These are phyloP conservation scores for Protonibea diacanthus DNA, from an alignment of 2,797 vertebrate genomes.

Conservation along the genomic window DNA sequence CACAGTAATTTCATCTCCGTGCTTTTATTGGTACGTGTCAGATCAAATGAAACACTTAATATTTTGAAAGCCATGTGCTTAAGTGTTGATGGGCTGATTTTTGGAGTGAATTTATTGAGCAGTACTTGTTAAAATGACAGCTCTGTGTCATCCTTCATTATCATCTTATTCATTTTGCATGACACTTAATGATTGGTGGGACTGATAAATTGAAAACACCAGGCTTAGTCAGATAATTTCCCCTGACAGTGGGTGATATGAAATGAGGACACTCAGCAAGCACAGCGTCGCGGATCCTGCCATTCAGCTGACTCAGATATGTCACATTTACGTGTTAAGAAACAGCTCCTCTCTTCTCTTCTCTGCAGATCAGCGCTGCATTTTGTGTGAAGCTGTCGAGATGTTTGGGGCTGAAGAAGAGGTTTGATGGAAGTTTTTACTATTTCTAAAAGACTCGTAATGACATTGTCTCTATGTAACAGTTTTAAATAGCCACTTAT, in stretches of 20 bases:
- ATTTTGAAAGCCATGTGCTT: not conserved
- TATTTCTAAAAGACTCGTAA: not conserved
- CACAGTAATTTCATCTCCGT: not conserved
- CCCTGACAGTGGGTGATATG: slow-evolving; percentile 44
- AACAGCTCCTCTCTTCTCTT: not conserved
- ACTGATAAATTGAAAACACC: slow-evolving; percentile 44
- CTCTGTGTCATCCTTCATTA: slow-evolving; percentile 41
- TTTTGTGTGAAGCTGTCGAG: not conserved
- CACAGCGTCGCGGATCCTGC: slow-evolving; percentile 6
- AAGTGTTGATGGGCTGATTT: no score
- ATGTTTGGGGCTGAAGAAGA: not conserved
- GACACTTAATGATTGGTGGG: slow-evolving; percentile 33
- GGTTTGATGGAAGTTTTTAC: not conserved
- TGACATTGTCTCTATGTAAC: not conserved
- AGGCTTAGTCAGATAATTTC: slow-evolving; percentile 48
- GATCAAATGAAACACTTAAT: not conserved
- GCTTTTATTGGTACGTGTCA: not conserved
- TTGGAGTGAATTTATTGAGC: no score
- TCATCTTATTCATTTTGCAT: slow-evolving; percentile 37
- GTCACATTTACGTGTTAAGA: slow-evolving; percentile 17
- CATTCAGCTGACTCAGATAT: slow-evolving; percentile 47
- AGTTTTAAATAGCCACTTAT: not conserved
- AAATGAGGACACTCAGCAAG: slow-evolving; percentile 50
- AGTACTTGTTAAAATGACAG: not conserved
- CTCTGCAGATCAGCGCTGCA: not conserved